Evolutionary conservation across 2,113 vertebrate species (phyloP).

Genomic region (Periophthalmodon schlosseri): DNA sequence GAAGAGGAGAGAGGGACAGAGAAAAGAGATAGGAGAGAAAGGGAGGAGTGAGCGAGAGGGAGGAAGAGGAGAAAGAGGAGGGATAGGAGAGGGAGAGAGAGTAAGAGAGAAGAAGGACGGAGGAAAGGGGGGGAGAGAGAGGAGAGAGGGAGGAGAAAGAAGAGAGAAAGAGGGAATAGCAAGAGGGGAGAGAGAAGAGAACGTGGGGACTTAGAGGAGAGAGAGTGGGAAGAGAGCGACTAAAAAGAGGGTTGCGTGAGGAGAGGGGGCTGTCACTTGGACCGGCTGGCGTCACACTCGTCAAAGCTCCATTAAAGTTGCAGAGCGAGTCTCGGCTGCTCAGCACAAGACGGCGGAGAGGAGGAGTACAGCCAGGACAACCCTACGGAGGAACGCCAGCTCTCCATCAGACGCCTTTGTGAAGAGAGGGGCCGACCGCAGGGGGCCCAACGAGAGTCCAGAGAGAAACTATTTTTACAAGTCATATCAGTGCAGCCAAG

Average conservation of each 20-base stretch:
- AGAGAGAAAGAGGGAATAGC: too few relatives aligned
- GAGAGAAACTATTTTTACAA: constrained; percentile 4
- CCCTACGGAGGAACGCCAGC: not conserved
- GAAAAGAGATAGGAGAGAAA: not conserved
- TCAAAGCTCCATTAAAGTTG: constrained; percentile 43
- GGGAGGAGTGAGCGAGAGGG: not conserved
- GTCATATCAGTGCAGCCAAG: not conserved
- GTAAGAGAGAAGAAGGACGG: not conserved
- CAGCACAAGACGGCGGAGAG: constrained; percentile 27
- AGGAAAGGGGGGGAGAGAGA: too few relatives aligned
- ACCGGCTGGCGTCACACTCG: constrained; percentile 29
- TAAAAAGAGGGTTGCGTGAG: not conserved
- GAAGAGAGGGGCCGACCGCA: not conserved
- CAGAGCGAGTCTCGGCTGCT: constrained; percentile 29
- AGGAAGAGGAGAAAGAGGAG: not conserved
- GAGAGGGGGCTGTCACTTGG: constrained; percentile 8
- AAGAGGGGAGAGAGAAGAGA: not conserved
- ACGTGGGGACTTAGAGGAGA: too few relatives aligned
- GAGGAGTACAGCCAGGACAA: not conserved
- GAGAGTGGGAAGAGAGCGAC: not conserved
- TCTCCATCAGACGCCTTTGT: not conserved
- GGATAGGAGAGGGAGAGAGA: not conserved
- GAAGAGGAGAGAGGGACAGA: too few relatives aligned
- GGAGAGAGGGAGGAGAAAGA: too few relatives aligned
- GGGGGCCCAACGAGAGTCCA: not conserved